Base-by-base conservation (phyloP, 2,888 invertebrate species). In the Habroteleia sp. region DNA sequence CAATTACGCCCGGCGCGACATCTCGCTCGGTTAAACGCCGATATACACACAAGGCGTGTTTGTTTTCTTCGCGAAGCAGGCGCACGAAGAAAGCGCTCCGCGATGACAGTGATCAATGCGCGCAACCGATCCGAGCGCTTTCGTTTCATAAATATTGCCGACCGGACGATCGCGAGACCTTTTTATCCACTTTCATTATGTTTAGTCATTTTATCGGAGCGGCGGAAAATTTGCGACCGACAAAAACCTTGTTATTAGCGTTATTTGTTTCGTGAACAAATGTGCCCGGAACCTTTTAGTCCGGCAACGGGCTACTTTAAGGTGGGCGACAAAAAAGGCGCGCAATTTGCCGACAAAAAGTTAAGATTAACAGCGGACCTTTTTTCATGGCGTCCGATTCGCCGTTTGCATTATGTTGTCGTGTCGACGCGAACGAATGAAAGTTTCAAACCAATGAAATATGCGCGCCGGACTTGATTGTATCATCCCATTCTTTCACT, bases 91-190 rank as follows among this genome's bases (percentile, higher is more conserved):
- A 54, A 63, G 39, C 39, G 39, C 11, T 6, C 25, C 11, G 31
- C 50, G 72, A 72, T 44, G 72, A 65, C 72, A 72, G 42, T 72
- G 72, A 72, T 72, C 72, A 58, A 72, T 72, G 72, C 37, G 31
- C 29, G 31, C 10, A 25, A 41, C 41, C 20, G 13, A 35, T 35
- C 17, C 23, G 25, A 10, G 5, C 13, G 23, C 20, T 31, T 33
- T 35, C 37, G 16, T 37, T 13, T 37, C 20, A 6, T 25, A 20
- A 48, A 41, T 39, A 62, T 14, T 31, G 23, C 27, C 44, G 11
- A 1, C 27, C 23, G n/a, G 29, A 56, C 23, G 41, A 56, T 42
- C 31, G 31, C 8, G 13, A 23, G 14, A 37, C 23, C 31, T 63
- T 63, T 63, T 63, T 63, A 29, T 35, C 13, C 33, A 16, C 25